Percentiles rank a stretch among this genome's conserved stretches.
phyloP scores from a whole-genome alignment of 2,797 vertebrate species.

The Enoplosus armatus region DNA sequence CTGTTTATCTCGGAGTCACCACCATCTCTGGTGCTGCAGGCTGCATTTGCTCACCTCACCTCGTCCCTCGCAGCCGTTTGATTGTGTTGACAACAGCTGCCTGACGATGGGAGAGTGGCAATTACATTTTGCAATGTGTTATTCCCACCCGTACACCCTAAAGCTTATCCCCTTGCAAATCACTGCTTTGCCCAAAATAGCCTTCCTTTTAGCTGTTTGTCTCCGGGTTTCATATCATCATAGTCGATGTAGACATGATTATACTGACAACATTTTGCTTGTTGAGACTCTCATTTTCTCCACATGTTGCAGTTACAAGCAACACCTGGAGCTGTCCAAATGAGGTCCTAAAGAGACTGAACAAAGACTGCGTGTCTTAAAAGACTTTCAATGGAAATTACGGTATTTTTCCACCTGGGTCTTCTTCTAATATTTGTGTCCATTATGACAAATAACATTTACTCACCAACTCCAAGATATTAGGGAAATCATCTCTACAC shows the following conservation, averaged over 20 bases:
- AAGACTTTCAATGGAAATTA: not conserved
- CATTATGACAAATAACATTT: not conserved
- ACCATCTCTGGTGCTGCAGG: slow-evolving; percentile 59
- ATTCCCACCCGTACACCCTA: slow-evolving; percentile 49
- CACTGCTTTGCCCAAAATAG: slow-evolving; percentile 44
- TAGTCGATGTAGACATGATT: not conserved
- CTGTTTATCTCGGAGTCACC: slow-evolving; percentile 69
- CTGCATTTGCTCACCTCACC: slow-evolving; percentile 69
- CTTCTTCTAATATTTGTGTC: not conserved
- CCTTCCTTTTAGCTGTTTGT: slow-evolving; percentile 36
- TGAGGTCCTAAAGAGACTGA: slow-evolving; percentile 2
- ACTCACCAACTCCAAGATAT: not conserved
- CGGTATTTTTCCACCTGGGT: not conserved
- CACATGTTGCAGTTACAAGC: not conserved
- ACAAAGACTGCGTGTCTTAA: not conserved
- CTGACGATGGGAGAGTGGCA: slow-evolving; percentile 66
- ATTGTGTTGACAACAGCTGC: slow-evolving; percentile 78
- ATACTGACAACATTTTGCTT: slow-evolving; percentile 17
- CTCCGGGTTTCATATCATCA: slow-evolving; percentile 17
- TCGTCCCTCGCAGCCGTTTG: slow-evolving; percentile 57
- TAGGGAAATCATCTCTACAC: not conserved
- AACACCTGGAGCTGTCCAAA: not conserved
- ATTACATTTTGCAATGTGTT: slow-evolving; percentile 71
- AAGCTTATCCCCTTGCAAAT: slow-evolving; percentile 51
- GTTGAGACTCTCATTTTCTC: not conserved